Evolutionary conservation across 2,113 vertebrate genomes (phyloP).

Genomic region (Ploceus nigricollis): DNA sequence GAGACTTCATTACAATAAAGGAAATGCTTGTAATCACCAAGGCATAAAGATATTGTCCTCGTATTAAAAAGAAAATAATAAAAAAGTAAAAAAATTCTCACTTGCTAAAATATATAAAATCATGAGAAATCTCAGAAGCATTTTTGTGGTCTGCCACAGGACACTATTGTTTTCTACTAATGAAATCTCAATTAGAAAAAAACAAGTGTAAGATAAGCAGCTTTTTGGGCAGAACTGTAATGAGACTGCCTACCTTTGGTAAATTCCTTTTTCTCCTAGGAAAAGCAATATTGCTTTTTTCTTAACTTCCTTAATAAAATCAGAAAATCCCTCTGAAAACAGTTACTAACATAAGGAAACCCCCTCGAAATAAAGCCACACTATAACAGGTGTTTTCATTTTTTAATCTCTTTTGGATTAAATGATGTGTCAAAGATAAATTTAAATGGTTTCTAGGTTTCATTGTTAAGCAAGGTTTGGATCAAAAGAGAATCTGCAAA

Average conservation of each 20-base stretch:
- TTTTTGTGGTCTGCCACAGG: not conserved
- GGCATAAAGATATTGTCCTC: not conserved
- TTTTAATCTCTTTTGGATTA: not conserved
- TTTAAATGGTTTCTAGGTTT: not conserved
- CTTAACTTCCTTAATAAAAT: not conserved
- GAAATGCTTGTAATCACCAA: not conserved
- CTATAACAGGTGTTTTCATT: not conserved
- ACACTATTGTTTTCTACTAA: not conserved
- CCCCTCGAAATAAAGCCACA: not conserved
- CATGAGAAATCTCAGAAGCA: not conserved
- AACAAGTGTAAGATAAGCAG: not conserved
- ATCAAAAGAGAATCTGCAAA: not conserved
- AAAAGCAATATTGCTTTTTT: not conserved
- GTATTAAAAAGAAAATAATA: not conserved
- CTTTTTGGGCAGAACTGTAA: not conserved
- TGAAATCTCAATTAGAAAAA: not conserved
- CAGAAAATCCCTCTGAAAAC: not conserved
- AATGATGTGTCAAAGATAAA: not conserved
- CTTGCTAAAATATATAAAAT: not conserved
- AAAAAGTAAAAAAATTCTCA: not conserved
- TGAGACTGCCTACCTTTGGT: not conserved
- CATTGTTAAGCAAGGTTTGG: not conserved
- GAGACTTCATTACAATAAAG: not conserved
- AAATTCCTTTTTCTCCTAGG: not conserved
- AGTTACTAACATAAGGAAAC: not conserved